phyloP scores from a whole-genome alignment of 37 sponge, comb jelly and placozoan genomes.

The Bolinopsis microptera region DNA sequence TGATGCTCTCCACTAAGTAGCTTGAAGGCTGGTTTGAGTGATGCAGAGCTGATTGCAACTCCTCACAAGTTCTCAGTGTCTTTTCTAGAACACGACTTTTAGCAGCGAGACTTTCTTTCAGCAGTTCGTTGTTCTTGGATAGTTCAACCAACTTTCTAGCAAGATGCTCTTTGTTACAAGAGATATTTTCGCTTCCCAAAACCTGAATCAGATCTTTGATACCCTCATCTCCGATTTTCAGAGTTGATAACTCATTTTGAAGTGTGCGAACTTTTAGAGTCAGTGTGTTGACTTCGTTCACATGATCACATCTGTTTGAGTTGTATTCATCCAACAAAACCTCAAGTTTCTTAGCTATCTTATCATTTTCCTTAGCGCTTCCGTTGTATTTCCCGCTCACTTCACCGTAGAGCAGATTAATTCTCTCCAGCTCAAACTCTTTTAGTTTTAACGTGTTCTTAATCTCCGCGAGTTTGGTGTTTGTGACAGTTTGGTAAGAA shows the following conservation, averaged over 20 bases:
- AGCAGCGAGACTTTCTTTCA: neutral
- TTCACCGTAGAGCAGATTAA: neutral
- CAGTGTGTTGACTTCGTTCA: constrained; percentile 34
- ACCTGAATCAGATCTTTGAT: constrained; percentile 13
- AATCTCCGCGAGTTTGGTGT: neutral
- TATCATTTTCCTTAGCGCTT: constrained; percentile 36
- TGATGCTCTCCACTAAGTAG: constrained; percentile 59
- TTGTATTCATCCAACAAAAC: constrained; percentile 57
- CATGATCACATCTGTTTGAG: neutral
- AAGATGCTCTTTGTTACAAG: constrained; percentile 57
- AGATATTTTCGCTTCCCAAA: constrained; percentile 37
- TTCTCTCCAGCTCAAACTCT: constrained; percentile 54
- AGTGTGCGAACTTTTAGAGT: constrained; percentile 1
- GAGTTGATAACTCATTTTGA: neutral
- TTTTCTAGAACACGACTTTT: neutral
- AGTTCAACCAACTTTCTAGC: neutral
- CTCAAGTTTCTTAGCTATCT: constrained; percentile 34
- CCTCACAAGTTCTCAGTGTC: neutral
- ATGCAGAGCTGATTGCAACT: neutral
- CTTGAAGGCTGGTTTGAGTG: constrained; percentile 49
- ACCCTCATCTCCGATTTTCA: neutral
- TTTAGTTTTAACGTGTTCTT: constrained; percentile 53
- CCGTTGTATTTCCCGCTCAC: neutral
- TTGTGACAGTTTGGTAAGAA: constrained; percentile 1
- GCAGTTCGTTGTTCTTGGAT: constrained; percentile 10